phyloP scores from a whole-genome alignment of 2,113 vertebrate species.

The Balaeniceps rex region DNA sequence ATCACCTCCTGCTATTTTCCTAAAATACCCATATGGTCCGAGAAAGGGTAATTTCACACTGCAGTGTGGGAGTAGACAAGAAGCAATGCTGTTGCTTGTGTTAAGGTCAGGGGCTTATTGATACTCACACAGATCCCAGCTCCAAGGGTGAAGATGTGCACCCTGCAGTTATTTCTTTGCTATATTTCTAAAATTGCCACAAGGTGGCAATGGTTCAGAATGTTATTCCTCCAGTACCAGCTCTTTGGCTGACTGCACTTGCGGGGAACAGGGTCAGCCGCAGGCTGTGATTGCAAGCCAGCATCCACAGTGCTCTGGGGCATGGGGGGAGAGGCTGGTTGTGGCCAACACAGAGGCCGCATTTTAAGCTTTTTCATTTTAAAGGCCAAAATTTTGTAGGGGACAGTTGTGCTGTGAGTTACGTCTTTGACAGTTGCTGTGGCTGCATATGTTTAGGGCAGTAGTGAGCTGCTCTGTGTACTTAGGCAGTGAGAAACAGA shows the following conservation, averaged over 20 bases:
- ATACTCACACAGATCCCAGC: fast-evolving
- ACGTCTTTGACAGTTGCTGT: neutral
- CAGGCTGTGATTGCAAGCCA: neutral
- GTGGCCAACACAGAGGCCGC: fast-evolving
- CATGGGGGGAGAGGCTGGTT: fast-evolving
- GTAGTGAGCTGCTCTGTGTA: neutral
- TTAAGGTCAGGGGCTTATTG: neutral
- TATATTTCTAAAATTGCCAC: neutral
- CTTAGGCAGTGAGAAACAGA: neutral
- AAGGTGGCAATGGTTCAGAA: neutral
- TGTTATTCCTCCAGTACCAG: neutral
- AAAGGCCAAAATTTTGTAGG: neutral
- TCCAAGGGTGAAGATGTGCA: fast-evolving
- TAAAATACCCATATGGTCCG: neutral
- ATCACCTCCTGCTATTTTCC: neutral
- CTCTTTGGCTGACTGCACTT: neutral
- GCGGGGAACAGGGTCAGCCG: fast-evolving
- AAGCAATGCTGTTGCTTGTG: too few species aligned
- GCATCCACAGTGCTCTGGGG: fast-evolving
- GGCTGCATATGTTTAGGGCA: neutral
- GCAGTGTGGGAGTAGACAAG: neutral
- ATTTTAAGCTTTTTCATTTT: fast-evolving
- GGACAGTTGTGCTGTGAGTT: neutral
- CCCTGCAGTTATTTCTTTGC: neutral
- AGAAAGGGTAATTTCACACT: neutral